Evolutionary conservation across 2,888 invertebrate genomes (phyloP).

Genomic region (Drosophila algonquin): DNA sequence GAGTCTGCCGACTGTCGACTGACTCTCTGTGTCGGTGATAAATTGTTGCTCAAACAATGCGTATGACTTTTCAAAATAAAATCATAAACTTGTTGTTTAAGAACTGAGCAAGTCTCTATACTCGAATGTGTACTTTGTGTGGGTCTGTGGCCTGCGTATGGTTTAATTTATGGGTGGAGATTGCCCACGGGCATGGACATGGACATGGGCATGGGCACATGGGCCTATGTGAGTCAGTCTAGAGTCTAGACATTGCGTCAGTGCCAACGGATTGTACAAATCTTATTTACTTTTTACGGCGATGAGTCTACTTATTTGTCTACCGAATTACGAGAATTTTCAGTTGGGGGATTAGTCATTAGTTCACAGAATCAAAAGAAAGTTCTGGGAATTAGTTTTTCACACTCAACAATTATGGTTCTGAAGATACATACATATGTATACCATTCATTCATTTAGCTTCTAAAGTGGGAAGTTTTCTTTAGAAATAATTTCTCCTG

Average conservation of each 20-base stretch:
- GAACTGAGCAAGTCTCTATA: conserved; percentile 38
- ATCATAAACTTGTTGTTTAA: conserved; percentile 37
- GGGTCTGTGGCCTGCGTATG: conserved; percentile 9
- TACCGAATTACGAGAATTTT: neutral
- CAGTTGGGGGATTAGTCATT: neutral
- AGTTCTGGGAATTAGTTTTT: neutral
- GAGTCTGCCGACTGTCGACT: neutral
- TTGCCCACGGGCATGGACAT: conserved; percentile 1
- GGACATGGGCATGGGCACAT: neutral
- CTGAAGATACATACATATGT: no score
- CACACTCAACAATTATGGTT: neutral
- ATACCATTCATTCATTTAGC: no score
- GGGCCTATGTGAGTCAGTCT: neutral
- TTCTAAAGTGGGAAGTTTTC: no score
- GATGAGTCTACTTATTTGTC: conserved; percentile 16
- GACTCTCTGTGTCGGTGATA: conserved; percentile 31
- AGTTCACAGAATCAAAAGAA: neutral
- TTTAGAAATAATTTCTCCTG: no score
- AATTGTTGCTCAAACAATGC: conserved; percentile 48
- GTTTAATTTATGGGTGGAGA: conserved; percentile 14
- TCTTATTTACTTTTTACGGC: conserved; percentile 26
- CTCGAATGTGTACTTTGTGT: conserved; percentile 23
- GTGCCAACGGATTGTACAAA: conserved; percentile 8
- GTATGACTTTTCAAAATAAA: conserved; percentile 49
- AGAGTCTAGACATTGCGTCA: conserved; percentile 4